Percentiles rank a stretch among this genome's conserved stretches.
These are phyloP conservation scores for Nephila pilipes DNA, from an alignment of 1,140 invertebrate species.

Conservation along the genomic window DNA sequence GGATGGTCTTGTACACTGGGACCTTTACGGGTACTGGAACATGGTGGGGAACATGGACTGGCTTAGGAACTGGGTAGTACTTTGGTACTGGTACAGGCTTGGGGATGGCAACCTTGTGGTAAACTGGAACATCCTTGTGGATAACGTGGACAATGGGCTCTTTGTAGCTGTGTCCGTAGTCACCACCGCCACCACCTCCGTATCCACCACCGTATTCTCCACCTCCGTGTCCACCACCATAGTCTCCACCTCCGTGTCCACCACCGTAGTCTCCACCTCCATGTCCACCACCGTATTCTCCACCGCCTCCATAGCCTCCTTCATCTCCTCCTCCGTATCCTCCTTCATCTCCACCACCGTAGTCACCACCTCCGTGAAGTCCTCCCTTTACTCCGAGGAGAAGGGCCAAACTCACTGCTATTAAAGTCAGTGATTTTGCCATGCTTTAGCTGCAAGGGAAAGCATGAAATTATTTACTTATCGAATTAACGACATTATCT, in stretches of 20 bases:
- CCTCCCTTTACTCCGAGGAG: constrained; percentile 56
- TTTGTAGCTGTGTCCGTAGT: constrained; percentile 60
- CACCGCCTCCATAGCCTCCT: background rate
- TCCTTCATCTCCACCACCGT: constrained; percentile 16
- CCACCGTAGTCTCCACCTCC: constrained; percentile 63
- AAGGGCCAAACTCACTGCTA: constrained; percentile 70
- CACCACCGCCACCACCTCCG: constrained; percentile 29
- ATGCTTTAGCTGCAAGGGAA: constrained; percentile 55
- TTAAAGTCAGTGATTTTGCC: constrained; percentile 71
- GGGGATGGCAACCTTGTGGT: constrained; percentile 79
- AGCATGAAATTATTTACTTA: background rate
- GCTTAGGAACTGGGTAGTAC: constrained; percentile 78
- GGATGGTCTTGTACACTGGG: constrained; percentile 77
- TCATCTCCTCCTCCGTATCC: constrained; percentile 20
- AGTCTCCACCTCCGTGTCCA: constrained; percentile 43
- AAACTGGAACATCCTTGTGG: constrained; percentile 79
- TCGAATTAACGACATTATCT: too few species aligned
- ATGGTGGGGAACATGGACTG: constrained; percentile 79
- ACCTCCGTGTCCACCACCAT: background rate
- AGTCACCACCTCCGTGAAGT: background rate
- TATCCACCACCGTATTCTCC: constrained; percentile 28
- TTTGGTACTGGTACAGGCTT: constrained; percentile 79
- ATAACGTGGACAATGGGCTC: constrained; percentile 78
- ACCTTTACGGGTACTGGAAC: constrained; percentile 78
- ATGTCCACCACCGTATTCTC: constrained; percentile 59